Conservation (phyloP, 2,113 vertebrate species). For the Daphoenositta chrysoptera region DNA sequence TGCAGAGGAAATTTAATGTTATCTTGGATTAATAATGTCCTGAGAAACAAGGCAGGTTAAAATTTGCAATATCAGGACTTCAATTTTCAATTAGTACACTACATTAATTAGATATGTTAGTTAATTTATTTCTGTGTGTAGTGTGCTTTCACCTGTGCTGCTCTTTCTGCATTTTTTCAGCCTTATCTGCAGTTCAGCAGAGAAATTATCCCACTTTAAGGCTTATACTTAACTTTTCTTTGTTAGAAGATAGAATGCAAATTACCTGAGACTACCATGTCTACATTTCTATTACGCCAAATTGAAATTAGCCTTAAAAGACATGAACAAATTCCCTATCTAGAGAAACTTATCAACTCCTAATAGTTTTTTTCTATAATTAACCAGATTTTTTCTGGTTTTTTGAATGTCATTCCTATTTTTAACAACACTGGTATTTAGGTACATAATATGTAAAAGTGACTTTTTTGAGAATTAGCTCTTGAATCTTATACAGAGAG, state of each 20-base stretch:
- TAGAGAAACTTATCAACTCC: not conserved
- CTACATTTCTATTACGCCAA: not conserved
- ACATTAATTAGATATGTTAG: not conserved
- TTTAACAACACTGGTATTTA: not conserved
- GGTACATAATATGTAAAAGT: not conserved
- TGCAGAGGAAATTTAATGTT: not conserved
- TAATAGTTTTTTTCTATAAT: not conserved
- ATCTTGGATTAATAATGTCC: not conserved
- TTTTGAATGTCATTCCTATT: not conserved
- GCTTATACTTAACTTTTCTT: conserved; percentile 8
- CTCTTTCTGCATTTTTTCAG: not conserved
- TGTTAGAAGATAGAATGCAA: not conserved
- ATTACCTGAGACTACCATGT: conserved; percentile 19
- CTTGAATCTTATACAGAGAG: not conserved
- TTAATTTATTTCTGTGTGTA: conserved; percentile 45
- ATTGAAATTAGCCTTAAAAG: conserved; percentile 16
- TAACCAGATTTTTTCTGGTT: not conserved
- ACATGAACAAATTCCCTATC: not conserved
- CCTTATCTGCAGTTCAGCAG: not conserved
- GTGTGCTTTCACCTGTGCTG: conserved; percentile 2
- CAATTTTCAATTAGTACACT: conserved; percentile 47
- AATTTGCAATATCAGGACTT: not conserved
- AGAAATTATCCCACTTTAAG: not conserved
- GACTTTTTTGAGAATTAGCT: not conserved
- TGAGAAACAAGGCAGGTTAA: not conserved